Conservation (phyloP, 2,797 vertebrate genomes). For the Chaetodon trifasciatus region DNA sequence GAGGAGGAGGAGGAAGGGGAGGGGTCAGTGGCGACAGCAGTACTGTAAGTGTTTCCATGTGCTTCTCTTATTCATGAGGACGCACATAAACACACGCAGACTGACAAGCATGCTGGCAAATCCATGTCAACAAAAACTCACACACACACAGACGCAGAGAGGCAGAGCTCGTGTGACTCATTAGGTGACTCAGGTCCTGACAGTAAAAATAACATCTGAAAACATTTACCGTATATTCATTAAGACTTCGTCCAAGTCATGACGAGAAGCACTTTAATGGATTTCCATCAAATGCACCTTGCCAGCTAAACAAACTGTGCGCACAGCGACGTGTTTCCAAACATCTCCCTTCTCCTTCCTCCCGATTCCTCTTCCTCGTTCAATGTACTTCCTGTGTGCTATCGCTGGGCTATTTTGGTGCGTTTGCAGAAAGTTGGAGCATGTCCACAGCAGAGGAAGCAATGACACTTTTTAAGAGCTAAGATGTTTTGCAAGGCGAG, state of each 20-base stretch:
- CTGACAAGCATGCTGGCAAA: constrained; percentile 64
- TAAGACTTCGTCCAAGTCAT: constrained; percentile 65
- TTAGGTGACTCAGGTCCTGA: constrained; percentile 76
- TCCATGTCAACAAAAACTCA: constrained; percentile 68
- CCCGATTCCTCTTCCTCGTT: constrained; percentile 76
- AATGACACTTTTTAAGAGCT: neutral
- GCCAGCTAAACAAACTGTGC: constrained; percentile 30
- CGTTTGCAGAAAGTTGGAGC: constrained; percentile 27
- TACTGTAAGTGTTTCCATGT: constrained; percentile 83
- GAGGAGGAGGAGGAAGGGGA: constrained; percentile 32
- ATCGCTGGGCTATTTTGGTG: constrained; percentile 38
- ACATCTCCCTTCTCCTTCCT: constrained; percentile 53
- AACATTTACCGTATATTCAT: constrained; percentile 78
- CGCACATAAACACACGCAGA: constrained; percentile 66
- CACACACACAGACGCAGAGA: constrained; percentile 29
- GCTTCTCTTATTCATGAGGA: constrained; percentile 74
- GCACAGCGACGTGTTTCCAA: constrained; percentile 50
- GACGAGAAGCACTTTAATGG: constrained; percentile 66
- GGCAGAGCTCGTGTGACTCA: constrained; percentile 71
- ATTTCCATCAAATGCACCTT: constrained; percentile 59
- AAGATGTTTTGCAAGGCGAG: constrained; percentile 1
- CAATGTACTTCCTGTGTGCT: constrained; percentile 54
- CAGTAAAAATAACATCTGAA: constrained; percentile 75
- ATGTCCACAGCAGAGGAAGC: constrained; percentile 14
- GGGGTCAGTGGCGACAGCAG: constrained; percentile 59